Base-by-base conservation (phyloP, 2,888 invertebrate genomes). In the Acholoe squamosa region DNA sequence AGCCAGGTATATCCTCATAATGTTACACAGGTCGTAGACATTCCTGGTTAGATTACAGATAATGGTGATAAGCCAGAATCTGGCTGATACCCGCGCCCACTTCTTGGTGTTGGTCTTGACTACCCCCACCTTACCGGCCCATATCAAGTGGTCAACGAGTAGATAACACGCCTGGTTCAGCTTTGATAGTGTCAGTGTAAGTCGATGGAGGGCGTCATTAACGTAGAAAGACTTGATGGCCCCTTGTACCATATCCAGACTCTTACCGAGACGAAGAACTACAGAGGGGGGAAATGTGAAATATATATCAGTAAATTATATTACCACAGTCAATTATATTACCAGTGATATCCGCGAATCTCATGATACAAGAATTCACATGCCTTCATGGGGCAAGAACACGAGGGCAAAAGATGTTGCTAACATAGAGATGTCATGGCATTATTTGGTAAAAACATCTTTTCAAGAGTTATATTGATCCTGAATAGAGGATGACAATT, bases 181-280 rank as follows among this genome's bases (percentile, higher is more conserved):
- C 96, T 98, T 98, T 92, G 98, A 97, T 89, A 98, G 94, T 0
- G 98, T 98, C 56, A 98, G 95, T 51, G 97, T 97, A 16, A 97
- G 95, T 92, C 98, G 97, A 31, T 98, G 96, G 3, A 97, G 96
- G 25, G 97, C 94, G 94, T 98, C 97, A 51, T 97, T 97, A 95
- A 98, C 97, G 92, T 97, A 97, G 91, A 98, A 97, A 22, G 97
- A 96, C 90, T 97, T 97, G 89, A 98, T 95, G 0, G 98, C 97
- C 34, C 97, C 97, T 94, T 98, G 97, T 67, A 98, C 96, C 86
- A 97, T 97, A 94, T 99, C 98, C 80, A 98, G 94, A 95, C 98
- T 98, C 96, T 98, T 97, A 92, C 98, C 98, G 95, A 98, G 97
- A 76, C 98, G 97, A 31, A 98, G 96, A 93, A 98, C 98, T 98